A percentile compares a stretch with the other conserved stretches of the same genome.
These are phyloP conservation scores for Lucinisca nassula DNA, from an alignment of 2,888 invertebrate genomes.

Conservation along the genomic window DNA sequence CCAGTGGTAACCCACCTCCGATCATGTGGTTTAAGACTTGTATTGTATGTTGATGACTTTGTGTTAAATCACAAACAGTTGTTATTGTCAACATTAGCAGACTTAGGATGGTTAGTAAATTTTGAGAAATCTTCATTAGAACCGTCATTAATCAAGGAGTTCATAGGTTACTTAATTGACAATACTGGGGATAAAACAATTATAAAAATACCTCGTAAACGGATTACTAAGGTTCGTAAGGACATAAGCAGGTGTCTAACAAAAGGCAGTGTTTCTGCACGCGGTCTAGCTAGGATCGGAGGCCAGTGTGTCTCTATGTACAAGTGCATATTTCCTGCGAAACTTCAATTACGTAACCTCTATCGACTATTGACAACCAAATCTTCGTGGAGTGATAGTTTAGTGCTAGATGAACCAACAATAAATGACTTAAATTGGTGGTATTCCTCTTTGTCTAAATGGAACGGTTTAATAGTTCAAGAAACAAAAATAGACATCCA, in stretches of 20 bases:
- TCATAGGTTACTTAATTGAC: conserved; percentile 26
- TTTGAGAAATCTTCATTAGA: conserved; percentile 11
- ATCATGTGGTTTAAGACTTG: conserved; percentile 1
- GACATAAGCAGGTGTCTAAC: background rate
- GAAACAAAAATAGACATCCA: conserved; percentile 5
- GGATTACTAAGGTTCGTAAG: background rate
- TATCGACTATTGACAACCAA: conserved; percentile 12
- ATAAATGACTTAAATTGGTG: conserved; percentile 16
- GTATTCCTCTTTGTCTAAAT: background rate
- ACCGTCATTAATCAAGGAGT: background rate
- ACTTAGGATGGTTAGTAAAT: conserved; percentile 1
- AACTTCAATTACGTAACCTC: conserved; percentile 18
- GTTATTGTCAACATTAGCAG: background rate
- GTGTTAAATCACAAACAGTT: background rate
- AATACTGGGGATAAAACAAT: background rate
- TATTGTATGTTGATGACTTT: conserved; percentile 29
- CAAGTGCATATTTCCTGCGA: background rate
- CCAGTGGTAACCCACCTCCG: conserved; percentile 24
- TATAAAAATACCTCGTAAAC: background rate
- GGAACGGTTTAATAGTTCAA: conserved; percentile 20
- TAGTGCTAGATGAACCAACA: conserved; percentile 9
- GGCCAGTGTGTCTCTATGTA: conserved; percentile 7
- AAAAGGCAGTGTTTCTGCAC: background rate
- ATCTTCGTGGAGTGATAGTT: conserved; percentile 11
- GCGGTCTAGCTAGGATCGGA: background rate